Percentiles rank a stretch among this genome's conserved stretches.
Conservation (phyloP, 2,888 invertebrate genomes). For the Aphodius sticticus region DNA sequence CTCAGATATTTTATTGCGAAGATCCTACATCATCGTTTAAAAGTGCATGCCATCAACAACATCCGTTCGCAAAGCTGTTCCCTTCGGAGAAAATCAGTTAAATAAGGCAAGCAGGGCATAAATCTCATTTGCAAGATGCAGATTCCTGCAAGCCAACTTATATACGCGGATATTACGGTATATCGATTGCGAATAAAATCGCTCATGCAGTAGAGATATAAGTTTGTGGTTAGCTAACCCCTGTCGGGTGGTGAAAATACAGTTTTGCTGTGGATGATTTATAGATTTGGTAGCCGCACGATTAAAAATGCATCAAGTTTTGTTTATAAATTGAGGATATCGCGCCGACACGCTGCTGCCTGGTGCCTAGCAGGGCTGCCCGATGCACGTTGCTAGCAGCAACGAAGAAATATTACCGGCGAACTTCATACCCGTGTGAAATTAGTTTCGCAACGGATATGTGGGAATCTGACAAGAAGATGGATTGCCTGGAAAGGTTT, state of each 20-base stretch:
- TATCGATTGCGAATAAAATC: not conserved
- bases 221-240: not conserved
- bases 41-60: not conserved
- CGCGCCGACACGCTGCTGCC: not conserved
- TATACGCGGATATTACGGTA: not conserved
- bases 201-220: not conserved
- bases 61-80: not conserved
- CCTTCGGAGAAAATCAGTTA: not conserved
- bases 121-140: not conserved
- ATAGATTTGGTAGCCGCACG: not conserved
- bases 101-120: not conserved
- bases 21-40: not conserved
- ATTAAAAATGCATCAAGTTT: not conserved
- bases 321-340: not conserved
- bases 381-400: not conserved
- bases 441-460: conserved; percentile 4
- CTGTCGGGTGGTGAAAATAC: not conserved
- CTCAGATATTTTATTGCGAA: not conserved
- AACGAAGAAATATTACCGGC: not conserved
- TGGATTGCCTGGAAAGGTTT: not conserved
- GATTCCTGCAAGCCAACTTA: not conserved
- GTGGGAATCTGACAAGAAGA: conserved; percentile 4
- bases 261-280: not conserved
- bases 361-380: not conserved
- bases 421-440: conserved; percentile 4